These are phyloP conservation scores for Synanthedon tipuliformis DNA, from an alignment of 2,888 invertebrate genomes.

Conservation along the genomic window DNA sequence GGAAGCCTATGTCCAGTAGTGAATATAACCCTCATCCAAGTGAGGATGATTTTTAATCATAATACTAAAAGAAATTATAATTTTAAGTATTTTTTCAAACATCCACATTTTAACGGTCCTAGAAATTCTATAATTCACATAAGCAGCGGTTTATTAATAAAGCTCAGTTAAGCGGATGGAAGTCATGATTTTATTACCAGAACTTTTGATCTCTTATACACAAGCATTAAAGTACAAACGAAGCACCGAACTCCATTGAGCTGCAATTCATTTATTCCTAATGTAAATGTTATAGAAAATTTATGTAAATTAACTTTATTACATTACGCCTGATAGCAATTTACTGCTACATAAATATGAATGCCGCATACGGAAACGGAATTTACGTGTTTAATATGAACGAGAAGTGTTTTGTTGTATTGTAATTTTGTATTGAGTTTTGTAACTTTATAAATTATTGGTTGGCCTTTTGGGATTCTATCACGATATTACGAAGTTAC, in stretches of 20 bases:
- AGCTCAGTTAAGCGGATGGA: conserved; percentile 2
- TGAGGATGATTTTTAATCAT: too few relatives aligned
- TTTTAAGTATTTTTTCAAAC: too few relatives aligned
- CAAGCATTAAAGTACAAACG: conserved; percentile 10
- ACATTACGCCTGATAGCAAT: conserved; percentile 57
- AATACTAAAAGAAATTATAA: too few relatives aligned
- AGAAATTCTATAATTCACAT: conserved; percentile 2
- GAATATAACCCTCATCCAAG: too few relatives aligned
- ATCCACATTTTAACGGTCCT: neutral
- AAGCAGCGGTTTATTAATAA: conserved; percentile 5
- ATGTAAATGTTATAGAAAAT: conserved; percentile 66
- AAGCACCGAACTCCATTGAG: conserved; percentile 18
- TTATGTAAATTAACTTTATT: conserved; percentile 65
- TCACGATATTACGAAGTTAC: neutral
- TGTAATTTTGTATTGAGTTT: conserved; percentile 16
- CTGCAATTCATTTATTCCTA: conserved; percentile 55
- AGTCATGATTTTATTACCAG: conserved; percentile 5
- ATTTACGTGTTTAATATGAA: conserved; percentile 23
- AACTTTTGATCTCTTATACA: conserved; percentile 10
- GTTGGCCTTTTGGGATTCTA: neutral
- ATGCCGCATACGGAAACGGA: conserved; percentile 33
- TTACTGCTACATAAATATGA: conserved; percentile 55
- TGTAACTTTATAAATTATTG: neutral
- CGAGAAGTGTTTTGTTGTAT: conserved; percentile 20
- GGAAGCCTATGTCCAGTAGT: too few relatives aligned